Evolutionary conservation across 2,888 invertebrate species (phyloP), one percentile per base, ranked within the genome.

Genomic region (Trachelus tabidus): DNA sequence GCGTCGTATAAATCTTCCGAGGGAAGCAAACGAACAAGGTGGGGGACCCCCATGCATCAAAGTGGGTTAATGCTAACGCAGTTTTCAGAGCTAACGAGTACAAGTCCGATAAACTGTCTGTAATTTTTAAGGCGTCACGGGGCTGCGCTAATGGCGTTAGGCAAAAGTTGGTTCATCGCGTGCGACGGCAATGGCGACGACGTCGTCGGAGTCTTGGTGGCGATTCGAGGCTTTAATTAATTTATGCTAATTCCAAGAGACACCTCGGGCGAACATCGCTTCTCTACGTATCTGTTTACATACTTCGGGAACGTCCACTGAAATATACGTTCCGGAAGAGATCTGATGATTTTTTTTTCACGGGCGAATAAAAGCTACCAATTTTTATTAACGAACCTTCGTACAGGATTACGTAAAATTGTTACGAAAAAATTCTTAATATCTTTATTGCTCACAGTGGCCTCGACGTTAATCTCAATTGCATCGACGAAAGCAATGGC

Each of bases 11-110:
- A 56, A 56, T 56, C 56, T 56, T 56, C 23, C 9, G 56, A 9
- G 56, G 73, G 37, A 68, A 78, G 30, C 37, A 11, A 69, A 75
- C 40, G 15, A 33, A 4, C 23, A 12, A 30, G 73, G 80, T 81
- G 78, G 78, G 83, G 80, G 77, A 76, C 79, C 79, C 80, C 74
- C 81, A 81, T 84, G 74, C 79, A 68, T 78, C 76, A 35, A 83
- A 81, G 77, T 83, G 79, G 81, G 83, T 83, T 85, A 83, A 83
- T 82, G 79, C 79, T 75, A 81, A 79, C 74, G 79, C 81, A 80
- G 81, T 82, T 83, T 81, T 80, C 80, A 80, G 77, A 80, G 76
- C 79, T 83, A 82, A 81, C 81, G 81, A 77, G 82, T 74, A 78
- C 76, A 76, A 79, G 83, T 85, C 79, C 81, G 80, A 83, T 82